Percentiles rank a stretch among this genome's conserved stretches.
Evolutionary conservation across 2,113 vertebrate species (phyloP).

Genomic region (Dolichotis patagonum): DNA sequence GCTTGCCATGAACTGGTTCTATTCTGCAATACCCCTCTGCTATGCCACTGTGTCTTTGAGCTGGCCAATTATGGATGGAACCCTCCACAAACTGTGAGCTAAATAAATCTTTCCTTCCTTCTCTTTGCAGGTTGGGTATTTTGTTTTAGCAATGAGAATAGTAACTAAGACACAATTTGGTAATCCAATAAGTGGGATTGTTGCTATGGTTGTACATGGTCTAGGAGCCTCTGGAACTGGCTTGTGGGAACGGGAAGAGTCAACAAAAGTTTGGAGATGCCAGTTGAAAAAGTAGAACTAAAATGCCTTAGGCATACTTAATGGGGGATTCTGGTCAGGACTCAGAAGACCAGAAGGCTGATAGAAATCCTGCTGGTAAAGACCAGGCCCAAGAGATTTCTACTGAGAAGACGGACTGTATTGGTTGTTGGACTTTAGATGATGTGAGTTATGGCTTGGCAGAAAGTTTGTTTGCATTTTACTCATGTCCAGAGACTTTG

Average conservation of each 20-base stretch:
- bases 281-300: background rate
- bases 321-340: background rate
- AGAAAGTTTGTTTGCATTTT: background rate
- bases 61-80: background rate
- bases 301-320: background rate
- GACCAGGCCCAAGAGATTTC: background rate
- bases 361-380: background rate
- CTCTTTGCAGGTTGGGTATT: background rate
- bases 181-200: background rate
- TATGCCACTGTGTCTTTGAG: background rate
- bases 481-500: background rate
- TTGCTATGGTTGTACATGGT: background rate
- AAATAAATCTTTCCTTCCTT: background rate
- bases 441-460: background rate
- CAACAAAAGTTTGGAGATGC: background rate
- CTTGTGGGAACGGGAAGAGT: background rate
- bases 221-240: background rate
- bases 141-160: background rate
- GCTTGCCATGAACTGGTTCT: background rate
- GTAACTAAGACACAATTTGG: background rate
- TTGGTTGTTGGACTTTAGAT: background rate
- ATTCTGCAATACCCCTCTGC: background rate
- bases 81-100: background rate
- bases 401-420: background rate
- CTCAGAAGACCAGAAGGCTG: background rate